Conservation (phyloP, 2,113 vertebrate genomes). For the Aptenodytes patagonicus region DNA sequence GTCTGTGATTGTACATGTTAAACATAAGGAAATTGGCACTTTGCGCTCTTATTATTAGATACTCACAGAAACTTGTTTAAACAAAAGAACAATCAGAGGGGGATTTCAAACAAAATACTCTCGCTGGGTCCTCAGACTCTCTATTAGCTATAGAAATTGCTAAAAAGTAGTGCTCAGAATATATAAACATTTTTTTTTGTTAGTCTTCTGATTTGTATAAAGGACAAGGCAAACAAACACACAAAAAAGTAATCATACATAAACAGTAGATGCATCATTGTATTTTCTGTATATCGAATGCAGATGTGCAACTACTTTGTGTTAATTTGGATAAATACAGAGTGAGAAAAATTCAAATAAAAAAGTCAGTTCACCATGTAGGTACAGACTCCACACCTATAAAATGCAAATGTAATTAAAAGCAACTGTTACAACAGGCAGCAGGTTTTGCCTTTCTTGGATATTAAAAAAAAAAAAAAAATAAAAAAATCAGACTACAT, state of each 20-base stretch:
- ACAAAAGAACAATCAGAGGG: not conserved
- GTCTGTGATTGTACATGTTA: not conserved
- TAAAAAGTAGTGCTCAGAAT: not conserved
- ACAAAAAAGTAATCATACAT: not conserved
- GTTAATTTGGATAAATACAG: not conserved
- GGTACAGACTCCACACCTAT: not conserved
- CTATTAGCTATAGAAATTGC: not conserved
- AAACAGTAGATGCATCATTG: not conserved
- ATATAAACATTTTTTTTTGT: not conserved
- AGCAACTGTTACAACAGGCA: not conserved
- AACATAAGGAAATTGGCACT: not conserved
- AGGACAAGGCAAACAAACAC: not conserved
- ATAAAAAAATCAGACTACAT: not conserved
- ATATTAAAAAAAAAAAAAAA: not conserved
- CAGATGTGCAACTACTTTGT: not conserved
- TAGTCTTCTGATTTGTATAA: not conserved
- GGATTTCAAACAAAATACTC: not conserved
- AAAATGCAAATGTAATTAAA: not conserved
- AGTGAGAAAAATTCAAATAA: not conserved
- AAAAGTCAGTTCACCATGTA: not conserved
- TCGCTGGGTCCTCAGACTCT: not conserved
- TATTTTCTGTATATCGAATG: not conserved
- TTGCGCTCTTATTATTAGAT: not conserved
- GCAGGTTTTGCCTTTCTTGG: not conserved
- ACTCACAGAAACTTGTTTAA: not conserved